A percentile compares a stretch with the other conserved stretches of the same genome.
phyloP scores from a whole-genome alignment of 2,797 vertebrate species.

The Myotis daubentonii region DNA sequence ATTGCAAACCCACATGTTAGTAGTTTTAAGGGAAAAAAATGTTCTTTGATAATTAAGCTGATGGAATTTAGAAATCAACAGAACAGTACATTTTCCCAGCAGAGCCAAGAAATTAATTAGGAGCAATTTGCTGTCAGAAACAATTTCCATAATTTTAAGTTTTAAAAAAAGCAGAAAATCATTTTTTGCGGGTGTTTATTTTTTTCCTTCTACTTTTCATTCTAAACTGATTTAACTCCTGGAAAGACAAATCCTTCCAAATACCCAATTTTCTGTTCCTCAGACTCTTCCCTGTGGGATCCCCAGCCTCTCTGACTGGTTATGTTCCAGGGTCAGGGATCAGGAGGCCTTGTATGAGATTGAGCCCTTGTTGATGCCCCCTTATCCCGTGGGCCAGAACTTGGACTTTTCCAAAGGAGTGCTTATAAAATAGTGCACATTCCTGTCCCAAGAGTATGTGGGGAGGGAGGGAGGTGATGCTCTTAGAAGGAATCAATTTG shows the following conservation, averaged over 20 bases:
- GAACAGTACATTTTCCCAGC: slow-evolving; percentile 87
- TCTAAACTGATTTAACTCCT: slow-evolving; percentile 86
- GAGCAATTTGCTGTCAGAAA: slow-evolving; percentile 89
- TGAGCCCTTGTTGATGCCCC: slow-evolving; percentile 5
- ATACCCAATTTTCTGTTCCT: slow-evolving; percentile 78
- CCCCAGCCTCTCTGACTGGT: slow-evolving; percentile 50
- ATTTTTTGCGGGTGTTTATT: slow-evolving; percentile 66
- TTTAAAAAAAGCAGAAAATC: slow-evolving; percentile 85
- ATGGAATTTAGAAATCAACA: slow-evolving; percentile 87
- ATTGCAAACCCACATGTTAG: slow-evolving; percentile 71
- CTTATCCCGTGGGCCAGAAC: neutral
- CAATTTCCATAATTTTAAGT: slow-evolving; percentile 89
- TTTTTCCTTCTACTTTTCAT: slow-evolving; percentile 78
- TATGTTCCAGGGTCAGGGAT: slow-evolving; percentile 70
- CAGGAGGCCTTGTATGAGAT: slow-evolving; percentile 42
- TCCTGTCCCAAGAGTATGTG: neutral
- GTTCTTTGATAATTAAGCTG: slow-evolving; percentile 87
- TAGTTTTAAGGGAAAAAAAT: slow-evolving; percentile 76
- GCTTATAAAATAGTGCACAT: slow-evolving; percentile 37
- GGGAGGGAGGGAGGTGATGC: neutral
- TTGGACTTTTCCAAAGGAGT: slow-evolving; percentile 18
- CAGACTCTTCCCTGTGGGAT: slow-evolving; percentile 59
- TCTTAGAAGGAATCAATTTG: neutral
- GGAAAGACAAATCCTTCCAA: slow-evolving; percentile 83
- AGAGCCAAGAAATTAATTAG: slow-evolving; percentile 89